phyloP scores from a whole-genome alignment of 1,140 invertebrate species.

The Asbolus verrucosus region DNA sequence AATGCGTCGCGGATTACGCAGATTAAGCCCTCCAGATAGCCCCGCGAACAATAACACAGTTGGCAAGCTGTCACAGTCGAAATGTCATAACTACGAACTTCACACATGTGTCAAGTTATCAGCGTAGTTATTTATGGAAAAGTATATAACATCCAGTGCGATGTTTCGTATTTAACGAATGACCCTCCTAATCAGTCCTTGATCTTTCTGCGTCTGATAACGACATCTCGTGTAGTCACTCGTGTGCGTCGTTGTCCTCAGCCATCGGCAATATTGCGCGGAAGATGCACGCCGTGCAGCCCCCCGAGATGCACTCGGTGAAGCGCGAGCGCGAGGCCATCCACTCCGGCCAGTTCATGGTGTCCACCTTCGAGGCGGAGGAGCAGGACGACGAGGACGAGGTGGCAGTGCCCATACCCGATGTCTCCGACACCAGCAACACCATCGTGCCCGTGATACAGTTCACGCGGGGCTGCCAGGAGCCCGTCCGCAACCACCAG shows the following conservation, averaged over 20 bases:
- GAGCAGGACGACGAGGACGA: conserved; percentile 90
- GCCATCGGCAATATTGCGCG: conserved; percentile 24
- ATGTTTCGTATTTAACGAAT: conserved; percentile 55
- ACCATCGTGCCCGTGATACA: conserved; percentile 52
- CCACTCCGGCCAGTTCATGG: conserved; percentile 98
- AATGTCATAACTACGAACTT: conserved; percentile 46
- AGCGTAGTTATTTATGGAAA: conserved; percentile 60
- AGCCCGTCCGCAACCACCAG: conserved; percentile 52
- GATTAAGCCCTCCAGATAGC: background rate
- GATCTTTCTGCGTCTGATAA: conserved; percentile 62
- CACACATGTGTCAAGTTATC: conserved; percentile 47
- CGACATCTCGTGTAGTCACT: conserved; percentile 52
- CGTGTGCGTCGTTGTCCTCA: conserved; percentile 50
- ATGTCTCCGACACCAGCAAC: conserved; percentile 65
- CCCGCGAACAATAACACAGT: background rate
- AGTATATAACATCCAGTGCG: conserved; percentile 54
- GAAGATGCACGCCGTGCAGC: conserved; percentile 20
- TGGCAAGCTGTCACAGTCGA: conserved; percentile 1
- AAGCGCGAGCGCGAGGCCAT: conserved; percentile 77
- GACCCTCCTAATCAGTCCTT: conserved; percentile 65
- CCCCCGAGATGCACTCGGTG: conserved; percentile 33
- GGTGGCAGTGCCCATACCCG: conserved; percentile 80
- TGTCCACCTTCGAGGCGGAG: conserved; percentile 95
- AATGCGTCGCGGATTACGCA: background rate
- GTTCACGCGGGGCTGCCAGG: conserved; percentile 23